Percentiles rank a stretch among this genome's conserved stretches.
Conservation (phyloP, 2,113 vertebrate genomes). For the Corythornis vintsioides region DNA sequence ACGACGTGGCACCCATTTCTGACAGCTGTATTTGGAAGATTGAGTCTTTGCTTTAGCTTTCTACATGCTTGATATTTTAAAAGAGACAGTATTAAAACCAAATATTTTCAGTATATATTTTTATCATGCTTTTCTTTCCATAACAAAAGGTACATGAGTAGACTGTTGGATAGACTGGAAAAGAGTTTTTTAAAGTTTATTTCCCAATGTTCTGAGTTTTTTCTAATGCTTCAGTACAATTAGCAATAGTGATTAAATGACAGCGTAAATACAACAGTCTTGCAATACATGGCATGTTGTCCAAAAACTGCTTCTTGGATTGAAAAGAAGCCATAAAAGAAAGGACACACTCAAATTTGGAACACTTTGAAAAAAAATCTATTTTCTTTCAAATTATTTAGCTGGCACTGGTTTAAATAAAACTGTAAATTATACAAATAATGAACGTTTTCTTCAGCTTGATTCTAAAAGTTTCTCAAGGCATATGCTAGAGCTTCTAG, state of each 20-base stretch:
- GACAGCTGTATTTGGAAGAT: constrained; percentile 62
- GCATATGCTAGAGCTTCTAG: not conserved
- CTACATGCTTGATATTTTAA: not conserved
- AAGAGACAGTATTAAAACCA: not conserved
- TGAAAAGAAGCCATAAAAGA: constrained; percentile 31
- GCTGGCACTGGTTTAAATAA: not conserved
- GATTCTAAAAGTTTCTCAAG: not conserved
- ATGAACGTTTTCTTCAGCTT: not conserved
- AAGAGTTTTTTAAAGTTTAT: not conserved
- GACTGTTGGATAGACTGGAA: not conserved
- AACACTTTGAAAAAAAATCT: not conserved
- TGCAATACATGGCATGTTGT: not conserved
- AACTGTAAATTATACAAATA: not conserved
- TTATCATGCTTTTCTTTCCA: not conserved
- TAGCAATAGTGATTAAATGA: constrained; percentile 1
- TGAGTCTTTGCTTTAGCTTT: constrained; percentile 38
- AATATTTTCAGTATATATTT: not conserved
- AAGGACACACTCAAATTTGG: not conserved
- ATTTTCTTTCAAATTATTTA: not conserved
- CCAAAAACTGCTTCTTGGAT: constrained; percentile 2
- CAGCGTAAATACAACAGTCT: not conserved
- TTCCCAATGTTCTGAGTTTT: constrained; percentile 9
- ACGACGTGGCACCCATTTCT: constrained; percentile 32
- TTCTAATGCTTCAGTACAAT: not conserved
- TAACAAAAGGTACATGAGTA: not conserved